phyloP scores from a whole-genome alignment of 1,140 invertebrate species.

The Stegodyphus mimosarum region DNA sequence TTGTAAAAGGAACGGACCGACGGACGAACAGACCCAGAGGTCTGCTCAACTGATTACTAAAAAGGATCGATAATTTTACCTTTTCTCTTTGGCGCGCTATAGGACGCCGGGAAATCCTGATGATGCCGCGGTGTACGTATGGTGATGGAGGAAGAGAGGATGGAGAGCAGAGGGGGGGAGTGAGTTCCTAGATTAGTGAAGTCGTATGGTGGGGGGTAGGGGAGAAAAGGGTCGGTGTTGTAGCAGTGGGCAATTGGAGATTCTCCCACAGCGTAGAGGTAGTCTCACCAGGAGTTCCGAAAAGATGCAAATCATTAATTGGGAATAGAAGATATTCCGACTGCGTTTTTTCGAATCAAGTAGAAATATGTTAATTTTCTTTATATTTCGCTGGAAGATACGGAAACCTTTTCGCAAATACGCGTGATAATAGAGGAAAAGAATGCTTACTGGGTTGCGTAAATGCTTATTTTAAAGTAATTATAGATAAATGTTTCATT shows the following conservation, averaged over 20 bases:
- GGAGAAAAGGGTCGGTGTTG: neutral
- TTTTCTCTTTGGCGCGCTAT: slow-evolving; percentile 53
- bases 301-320: slow-evolving; percentile 53
- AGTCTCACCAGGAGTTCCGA: neutral
- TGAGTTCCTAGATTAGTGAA: slow-evolving; percentile 51
- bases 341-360: slow-evolving; percentile 17
- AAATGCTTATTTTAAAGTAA: too few relatives aligned
- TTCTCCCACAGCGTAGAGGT: slow-evolving; percentile 55
- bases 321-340: slow-evolving; percentile 43
- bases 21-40: slow-evolving; percentile 32
- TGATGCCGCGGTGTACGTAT: slow-evolving; percentile 14
- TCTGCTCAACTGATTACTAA: slow-evolving; percentile 47
- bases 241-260: slow-evolving; percentile 40
- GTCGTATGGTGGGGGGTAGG: slow-evolving; percentile 19
- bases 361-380: slow-evolving; percentile 12
- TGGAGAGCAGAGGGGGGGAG: slow-evolving; percentile 6
- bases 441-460: too few relatives aligned
- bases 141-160: neutral
- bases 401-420: too few relatives aligned
- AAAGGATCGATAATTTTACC: slow-evolving; percentile 57
- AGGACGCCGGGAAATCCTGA: slow-evolving; percentile 48
- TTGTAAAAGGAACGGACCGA: slow-evolving; percentile 53
- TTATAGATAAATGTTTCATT: too few relatives aligned
- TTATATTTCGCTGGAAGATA: neutral
- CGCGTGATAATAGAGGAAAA: too few relatives aligned